Evolutionary conservation across 2,888 invertebrate species (phyloP), one percentile per base, ranked within the genome.

Genomic region (Ecdyonurus torrentis): DNA sequence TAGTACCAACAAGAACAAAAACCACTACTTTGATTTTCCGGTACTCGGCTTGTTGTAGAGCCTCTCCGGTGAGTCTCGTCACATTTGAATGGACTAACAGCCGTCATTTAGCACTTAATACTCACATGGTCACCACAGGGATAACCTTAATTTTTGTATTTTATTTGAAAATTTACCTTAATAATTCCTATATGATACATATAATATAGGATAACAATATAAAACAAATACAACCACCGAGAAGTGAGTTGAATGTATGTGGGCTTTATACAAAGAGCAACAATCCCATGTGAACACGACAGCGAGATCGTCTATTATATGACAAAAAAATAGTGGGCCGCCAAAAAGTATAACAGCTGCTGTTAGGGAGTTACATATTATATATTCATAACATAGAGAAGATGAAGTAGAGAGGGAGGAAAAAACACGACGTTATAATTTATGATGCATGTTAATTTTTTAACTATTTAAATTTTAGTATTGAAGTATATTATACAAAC

Each of bases 1-100:
- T 69, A 69, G 64, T 37, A 15, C 37, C 37, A 37, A 15, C 37
- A 37, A 5, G 37, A 37, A 37, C 37, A 37, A 37, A 37, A 5
- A 10, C 15, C 7, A 37, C 37, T 37, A 37, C 5, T 15, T 10
- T 15, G 7, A 15, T 37, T n/a, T n/a, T n/a, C n/a, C n/a, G n/a
- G n/a, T n/a, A n/a, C 37, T 15, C 37, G 37, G 37, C 7, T 5
- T 10, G 7, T 10, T 37, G 37, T 15, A 15, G 37, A 37, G 37
- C 7, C 5, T 10, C 37, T 15, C 7, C 37, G 37, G 37, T 15
- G 37, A 37, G 7, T 37, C n/a, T n/a, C n/a, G 37, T 37, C 37
- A 37, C 37, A 37, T 15, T 15, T 37, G 37, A 37, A 15, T 15
- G 37, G 37, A 15, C 7, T 37, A 15, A 5, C 15, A 5, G 37